Evolutionary conservation across 2,888 invertebrate species (phyloP).

Genomic region (Ischnus inquisitorius): DNA sequence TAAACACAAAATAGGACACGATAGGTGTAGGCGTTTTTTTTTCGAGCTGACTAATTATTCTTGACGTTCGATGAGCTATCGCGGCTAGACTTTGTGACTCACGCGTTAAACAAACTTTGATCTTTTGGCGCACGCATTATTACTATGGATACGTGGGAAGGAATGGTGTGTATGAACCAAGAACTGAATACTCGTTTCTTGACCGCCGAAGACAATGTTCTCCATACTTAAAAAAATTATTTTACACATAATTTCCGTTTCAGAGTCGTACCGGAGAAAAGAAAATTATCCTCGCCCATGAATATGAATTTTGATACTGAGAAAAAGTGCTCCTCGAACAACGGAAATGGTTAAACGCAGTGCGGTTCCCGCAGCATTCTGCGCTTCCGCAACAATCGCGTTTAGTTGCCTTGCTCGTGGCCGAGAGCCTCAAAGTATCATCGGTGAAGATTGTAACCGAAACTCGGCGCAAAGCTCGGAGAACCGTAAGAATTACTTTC

Average conservation of each 20-base stretch:
- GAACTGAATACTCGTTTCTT: background rate
- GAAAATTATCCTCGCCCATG: slow-evolving; percentile 40
- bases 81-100: slow-evolving; percentile 35
- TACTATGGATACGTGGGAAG: background rate
- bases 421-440: background rate
- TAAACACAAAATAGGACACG: slow-evolving; percentile 41
- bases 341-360: slow-evolving; percentile 63
- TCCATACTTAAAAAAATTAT: background rate
- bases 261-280: background rate
- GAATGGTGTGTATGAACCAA: no score
- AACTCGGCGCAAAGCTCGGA: slow-evolving; percentile 3
- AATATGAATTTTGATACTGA: slow-evolving; percentile 53
- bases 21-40: slow-evolving; percentile 13
- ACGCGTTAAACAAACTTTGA: background rate
- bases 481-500: slow-evolving; percentile 49
- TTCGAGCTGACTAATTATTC: slow-evolving; percentile 45
- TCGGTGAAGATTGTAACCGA: slow-evolving; percentile 37
- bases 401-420: slow-evolving; percentile 16
- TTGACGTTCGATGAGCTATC: slow-evolving; percentile 11
- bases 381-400: slow-evolving; percentile 54
- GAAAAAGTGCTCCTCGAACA: slow-evolving; percentile 47
- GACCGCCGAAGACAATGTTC: background rate
- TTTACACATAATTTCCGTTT: background rate
- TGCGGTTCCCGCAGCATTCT: slow-evolving; percentile 44
- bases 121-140: background rate